Evolutionary conservation across 2,888 invertebrate species (phyloP), one percentile per base, ranked within the genome.

Genomic region (Cotesia congregata): DNA sequence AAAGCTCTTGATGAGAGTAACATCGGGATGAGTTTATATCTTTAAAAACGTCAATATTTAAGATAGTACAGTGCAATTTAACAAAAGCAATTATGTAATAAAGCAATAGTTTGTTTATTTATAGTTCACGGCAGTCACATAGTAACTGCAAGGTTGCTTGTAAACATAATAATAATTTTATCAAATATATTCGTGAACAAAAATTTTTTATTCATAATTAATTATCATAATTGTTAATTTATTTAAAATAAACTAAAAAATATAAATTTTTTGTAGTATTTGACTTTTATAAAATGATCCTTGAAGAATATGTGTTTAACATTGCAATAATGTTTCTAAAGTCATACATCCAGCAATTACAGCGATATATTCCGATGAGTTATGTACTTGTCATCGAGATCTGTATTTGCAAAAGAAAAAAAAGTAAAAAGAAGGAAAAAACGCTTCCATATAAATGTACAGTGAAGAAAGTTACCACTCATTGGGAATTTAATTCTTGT

Each of bases 271-370:
- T 62, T 62, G 0, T 12, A 30, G 30, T 30, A 30, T 30, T 30
- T 2, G 3, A 30, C 30, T 40, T 68, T n/a, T 41, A 15, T 68
- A n/a, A 39, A 67, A n/a, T 5, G 5, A 17, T 20, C 30, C 30
- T 20, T 30, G 20, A 5, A 41, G 69, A 69, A 69, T 50, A n/a
- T 59, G 69, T 15, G 40, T 67, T 67, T 1, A 20, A 17, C 41
- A 17, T 12, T 15, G 40, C 41, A 60, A 70, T 17, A 60, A 70
- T 41, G 64, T 75, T 75, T 75, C 71, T 59, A 59, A 60, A 39
- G 64, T 65, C 59, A 30, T 30, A 65, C 71, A 50, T 50, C 7
- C 50, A 50, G 50, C 75, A 71, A 75, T 75, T 75, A 75, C 70
- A 59, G 67, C 50, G 1, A 50, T 50, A 70, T 30, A 68, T 50